These are phyloP conservation scores for Ceratoteleas bidentatus DNA, from an alignment of 1,140 invertebrate genomes.

Conservation along the genomic window DNA sequence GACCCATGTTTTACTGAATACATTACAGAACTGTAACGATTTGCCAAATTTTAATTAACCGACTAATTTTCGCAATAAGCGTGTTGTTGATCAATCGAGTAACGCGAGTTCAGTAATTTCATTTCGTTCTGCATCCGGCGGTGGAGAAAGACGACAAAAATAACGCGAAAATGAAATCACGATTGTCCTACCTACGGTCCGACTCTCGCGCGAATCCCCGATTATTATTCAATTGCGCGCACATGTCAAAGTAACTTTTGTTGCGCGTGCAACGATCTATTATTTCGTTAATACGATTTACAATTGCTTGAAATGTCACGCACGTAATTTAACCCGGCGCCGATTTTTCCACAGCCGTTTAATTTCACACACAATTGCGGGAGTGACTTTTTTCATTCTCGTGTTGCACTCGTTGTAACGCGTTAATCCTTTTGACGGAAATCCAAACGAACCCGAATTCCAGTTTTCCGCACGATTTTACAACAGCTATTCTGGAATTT, in stretches of 20 bases:
- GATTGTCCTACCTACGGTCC: background rate
- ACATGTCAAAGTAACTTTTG: background rate
- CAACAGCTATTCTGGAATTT: too few species aligned
- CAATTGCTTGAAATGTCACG: background rate
- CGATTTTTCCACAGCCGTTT: background rate
- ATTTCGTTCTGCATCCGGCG: background rate
- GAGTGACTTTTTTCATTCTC: background rate
- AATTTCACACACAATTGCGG: background rate
- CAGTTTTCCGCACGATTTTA: too few species aligned
- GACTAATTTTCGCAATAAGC: background rate
- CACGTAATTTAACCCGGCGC: background rate
- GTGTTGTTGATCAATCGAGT: background rate
- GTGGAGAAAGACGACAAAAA: background rate
- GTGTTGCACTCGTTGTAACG: background rate
- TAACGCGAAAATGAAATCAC: background rate
- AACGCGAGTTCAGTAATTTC: background rate
- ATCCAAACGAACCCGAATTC: too few species aligned
- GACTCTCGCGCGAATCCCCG: background rate
- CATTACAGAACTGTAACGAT: too few species aligned
- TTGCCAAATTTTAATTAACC: slow-evolving; percentile 1
- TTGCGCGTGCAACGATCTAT: background rate
- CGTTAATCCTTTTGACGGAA: background rate
- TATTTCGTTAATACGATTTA: background rate
- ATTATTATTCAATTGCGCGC: background rate
- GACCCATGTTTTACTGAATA: too few species aligned